Percentiles rank a stretch among this genome's conserved stretches.
Evolutionary conservation across 2,888 invertebrate species (phyloP).

Genomic region (Callyntrura guangdongensis): DNA sequence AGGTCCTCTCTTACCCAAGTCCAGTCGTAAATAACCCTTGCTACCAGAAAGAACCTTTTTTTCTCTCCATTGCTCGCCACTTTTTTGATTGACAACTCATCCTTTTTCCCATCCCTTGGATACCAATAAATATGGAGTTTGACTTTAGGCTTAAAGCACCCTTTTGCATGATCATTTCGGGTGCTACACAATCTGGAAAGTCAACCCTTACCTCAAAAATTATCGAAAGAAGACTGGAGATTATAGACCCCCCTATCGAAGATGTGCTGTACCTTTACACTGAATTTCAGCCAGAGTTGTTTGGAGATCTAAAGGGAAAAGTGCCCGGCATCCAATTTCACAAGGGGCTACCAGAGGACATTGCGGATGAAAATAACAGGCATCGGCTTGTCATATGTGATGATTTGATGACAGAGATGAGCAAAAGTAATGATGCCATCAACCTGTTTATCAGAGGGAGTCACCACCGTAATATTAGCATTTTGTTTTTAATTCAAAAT

Average conservation of each 20-base stretch:
- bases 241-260: slow-evolving; percentile 58
- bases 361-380: background rate
- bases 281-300: slow-evolving; percentile 64
- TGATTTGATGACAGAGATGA: slow-evolving; percentile 67
- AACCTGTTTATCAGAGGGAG: slow-evolving; percentile 51
- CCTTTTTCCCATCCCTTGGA: too few species aligned
- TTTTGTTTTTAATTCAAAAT: slow-evolving; percentile 67
- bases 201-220: slow-evolving; percentile 33
- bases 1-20: too few species aligned
- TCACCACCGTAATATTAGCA: slow-evolving; percentile 51
- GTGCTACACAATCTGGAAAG: slow-evolving; percentile 56
- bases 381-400: slow-evolving; percentile 62
- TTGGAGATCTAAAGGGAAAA: slow-evolving; percentile 42
- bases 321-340: slow-evolving; percentile 68
- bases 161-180: slow-evolving; percentile 30
- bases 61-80: too few species aligned
- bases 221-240: slow-evolving; percentile 53
- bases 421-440: slow-evolving; percentile 39
- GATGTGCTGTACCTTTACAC: slow-evolving; percentile 65
- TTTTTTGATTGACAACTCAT: too few species aligned
- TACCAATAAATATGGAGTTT: too few species aligned
- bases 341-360: slow-evolving; percentile 61
- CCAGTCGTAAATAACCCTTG: too few species aligned
- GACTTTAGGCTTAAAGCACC: slow-evolving; percentile 26
- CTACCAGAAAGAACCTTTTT: too few species aligned